phyloP scores from a whole-genome alignment of 2,797 vertebrate species.

The Phataginus tricuspis region DNA sequence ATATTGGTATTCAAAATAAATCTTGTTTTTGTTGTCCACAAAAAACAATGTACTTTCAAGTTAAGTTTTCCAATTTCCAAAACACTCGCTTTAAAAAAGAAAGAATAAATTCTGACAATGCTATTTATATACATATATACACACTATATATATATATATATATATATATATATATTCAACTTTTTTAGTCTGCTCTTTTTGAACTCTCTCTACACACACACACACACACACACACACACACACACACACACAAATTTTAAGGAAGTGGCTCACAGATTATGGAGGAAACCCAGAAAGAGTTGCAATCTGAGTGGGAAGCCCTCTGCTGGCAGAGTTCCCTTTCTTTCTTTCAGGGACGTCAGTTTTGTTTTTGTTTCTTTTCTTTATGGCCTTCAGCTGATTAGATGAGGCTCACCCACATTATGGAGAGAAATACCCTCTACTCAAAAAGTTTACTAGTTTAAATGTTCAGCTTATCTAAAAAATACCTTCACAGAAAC shows the following conservation, averaged over 20 bases:
- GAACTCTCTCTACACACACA: no score
- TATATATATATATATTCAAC: background rate
- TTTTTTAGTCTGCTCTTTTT: no score
- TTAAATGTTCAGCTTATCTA: background rate
- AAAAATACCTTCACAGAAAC: background rate
- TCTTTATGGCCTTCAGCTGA: background rate
- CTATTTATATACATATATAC: slow-evolving; percentile 28
- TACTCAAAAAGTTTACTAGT: background rate
- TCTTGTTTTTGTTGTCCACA: slow-evolving; percentile 25
- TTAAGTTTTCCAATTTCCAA: slow-evolving; percentile 62
- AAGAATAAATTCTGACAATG: slow-evolving; percentile 75
- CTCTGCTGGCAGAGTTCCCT: background rate
- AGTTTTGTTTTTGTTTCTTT: background rate
- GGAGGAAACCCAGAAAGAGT: background rate
- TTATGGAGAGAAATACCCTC: background rate
- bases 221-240: no score
- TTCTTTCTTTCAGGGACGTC: background rate
- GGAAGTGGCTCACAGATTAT: background rate
- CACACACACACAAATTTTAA: background rate
- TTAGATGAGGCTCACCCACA: background rate
- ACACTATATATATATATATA: background rate
- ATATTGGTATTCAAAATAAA: slow-evolving; percentile 71
- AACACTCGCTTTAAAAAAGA: slow-evolving; percentile 86
- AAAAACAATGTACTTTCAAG: slow-evolving; percentile 62
- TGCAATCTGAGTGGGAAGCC: background rate